Evolutionary conservation across 2,888 invertebrate species (phyloP), one percentile per base, ranked within the genome.

Genomic region (Drosophila pseudotakahashii): DNA sequence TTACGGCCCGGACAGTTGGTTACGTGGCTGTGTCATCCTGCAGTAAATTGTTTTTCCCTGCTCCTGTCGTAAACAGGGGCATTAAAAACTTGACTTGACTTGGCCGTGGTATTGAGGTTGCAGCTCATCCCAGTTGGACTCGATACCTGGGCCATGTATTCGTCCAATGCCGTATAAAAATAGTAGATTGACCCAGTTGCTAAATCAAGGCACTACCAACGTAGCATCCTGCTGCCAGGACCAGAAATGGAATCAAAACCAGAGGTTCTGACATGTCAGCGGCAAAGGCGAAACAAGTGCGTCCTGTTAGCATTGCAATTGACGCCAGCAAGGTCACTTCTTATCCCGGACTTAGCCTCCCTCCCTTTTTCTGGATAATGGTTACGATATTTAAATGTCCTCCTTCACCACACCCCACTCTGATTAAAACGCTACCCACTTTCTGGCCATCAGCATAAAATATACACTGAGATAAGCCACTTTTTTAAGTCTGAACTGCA

Each of bases 31-130:
- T 23, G 44, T 13, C 67, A n/a, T 36, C 32, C 41, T 57, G 67
- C 57, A 48, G 69, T 50, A 57, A 68, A 69, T 55, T 68, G 57
- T 68, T 68, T 55, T 69, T 32, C 54, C 39, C 44, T 48, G 69
- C 47, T 50, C 53, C 66, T 53, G 66, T 67, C 68, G 68, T 67
- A 67, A 67, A 42, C 54, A 47, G 39, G 41, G 66, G 42, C 68
- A 67, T 67, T 68, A 68, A 68, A 54, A 67, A 36, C 47, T 34
- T 48, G 47, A 48, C 34, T 34, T 34, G 47, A 32, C 30, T 26
- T 11, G 42, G 19, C 2, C 19, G 19, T 19, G 19, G 19, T 1
- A 19, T 19, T 19, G 19, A 19, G 19, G 19, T 19, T 19, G 19
- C 19, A 19, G 66, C 36, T 30, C 41, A 11, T 14, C 14, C 16